A percentile compares a stretch with the other conserved stretches of the same genome.
Evolutionary conservation across 2,113 vertebrate genomes (phyloP).

Genomic region (Anthoscopus minutus): DNA sequence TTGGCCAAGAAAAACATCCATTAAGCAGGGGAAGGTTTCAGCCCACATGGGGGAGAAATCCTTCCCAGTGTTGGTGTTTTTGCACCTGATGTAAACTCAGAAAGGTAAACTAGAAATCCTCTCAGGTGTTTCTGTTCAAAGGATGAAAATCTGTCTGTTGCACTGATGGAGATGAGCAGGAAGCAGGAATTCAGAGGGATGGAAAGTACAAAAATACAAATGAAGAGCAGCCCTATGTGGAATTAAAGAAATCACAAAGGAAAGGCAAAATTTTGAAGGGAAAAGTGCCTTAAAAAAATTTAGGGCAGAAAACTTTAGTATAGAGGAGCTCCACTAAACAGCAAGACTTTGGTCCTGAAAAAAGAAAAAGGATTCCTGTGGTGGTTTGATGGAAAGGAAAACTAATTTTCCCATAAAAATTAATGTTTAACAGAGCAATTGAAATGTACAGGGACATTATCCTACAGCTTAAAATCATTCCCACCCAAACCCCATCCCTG

Average conservation of each 20-base stretch:
- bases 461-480: background rate
- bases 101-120: background rate
- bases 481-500: background rate
- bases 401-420: background rate
- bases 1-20: background rate
- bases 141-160: background rate
- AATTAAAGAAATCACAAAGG: background rate
- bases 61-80: background rate
- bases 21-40: background rate
- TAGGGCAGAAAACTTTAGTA: background rate
- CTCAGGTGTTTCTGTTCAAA: background rate
- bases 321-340: background rate
- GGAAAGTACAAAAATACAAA: background rate
- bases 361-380: background rate
- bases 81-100: background rate
- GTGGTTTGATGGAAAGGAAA: background rate
- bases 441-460: background rate
- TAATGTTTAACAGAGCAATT: background rate
- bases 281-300: background rate
- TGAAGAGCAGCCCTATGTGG: background rate
- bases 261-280: background rate
- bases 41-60: background rate
- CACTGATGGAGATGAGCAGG: background rate
- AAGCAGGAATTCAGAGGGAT: background rate
- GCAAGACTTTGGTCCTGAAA: background rate